phyloP scores from a whole-genome alignment of 2,888 invertebrate species.

The Hirtodrosophila cameraria region DNA sequence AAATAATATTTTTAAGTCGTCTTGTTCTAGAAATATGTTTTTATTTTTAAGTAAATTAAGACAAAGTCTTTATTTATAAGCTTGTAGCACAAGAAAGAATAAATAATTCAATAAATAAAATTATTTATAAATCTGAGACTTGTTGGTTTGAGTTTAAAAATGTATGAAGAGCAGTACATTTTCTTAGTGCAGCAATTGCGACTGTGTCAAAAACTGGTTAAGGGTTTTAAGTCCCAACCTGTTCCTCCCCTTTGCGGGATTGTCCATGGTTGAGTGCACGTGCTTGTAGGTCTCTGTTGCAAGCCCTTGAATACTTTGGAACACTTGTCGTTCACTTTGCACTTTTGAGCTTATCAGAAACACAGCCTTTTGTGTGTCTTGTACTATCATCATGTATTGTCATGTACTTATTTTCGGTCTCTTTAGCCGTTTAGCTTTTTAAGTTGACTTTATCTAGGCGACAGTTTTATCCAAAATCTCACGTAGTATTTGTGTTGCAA shows the following conservation, averaged over 20 bases:
- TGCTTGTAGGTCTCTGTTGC: constrained; percentile 12
- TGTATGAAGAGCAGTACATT: constrained; percentile 16
- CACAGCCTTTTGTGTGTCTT: constrained; percentile 17
- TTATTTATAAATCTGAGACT: too few relatives aligned
- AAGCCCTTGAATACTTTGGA: constrained; percentile 4
- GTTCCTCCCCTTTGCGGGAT: not conserved
- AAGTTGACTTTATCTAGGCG: constrained; percentile 30
- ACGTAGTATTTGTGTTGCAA: constrained; percentile 45
- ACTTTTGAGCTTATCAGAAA: constrained; percentile 21
- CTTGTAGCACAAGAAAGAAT: too few relatives aligned
- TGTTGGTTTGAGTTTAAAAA: not conserved
- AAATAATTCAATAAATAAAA: too few relatives aligned
- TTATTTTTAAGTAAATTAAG: too few relatives aligned
- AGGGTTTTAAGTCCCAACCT: not conserved
- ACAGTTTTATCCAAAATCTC: constrained; percentile 51
- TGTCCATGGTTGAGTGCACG: constrained; percentile 8
- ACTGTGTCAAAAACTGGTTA: not conserved
- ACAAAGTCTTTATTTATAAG: too few relatives aligned
- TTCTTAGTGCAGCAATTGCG: not conserved
- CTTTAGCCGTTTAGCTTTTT: constrained; percentile 23
- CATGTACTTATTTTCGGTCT: too few relatives aligned
- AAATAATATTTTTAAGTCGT: too few relatives aligned
- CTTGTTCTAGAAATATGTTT: too few relatives aligned
- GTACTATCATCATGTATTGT: constrained; percentile 18
- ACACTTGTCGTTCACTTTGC: constrained; percentile 26